Base-by-base conservation (phyloP, 2,797 vertebrate genomes). In the Pteronotus mesoamericanus region DNA sequence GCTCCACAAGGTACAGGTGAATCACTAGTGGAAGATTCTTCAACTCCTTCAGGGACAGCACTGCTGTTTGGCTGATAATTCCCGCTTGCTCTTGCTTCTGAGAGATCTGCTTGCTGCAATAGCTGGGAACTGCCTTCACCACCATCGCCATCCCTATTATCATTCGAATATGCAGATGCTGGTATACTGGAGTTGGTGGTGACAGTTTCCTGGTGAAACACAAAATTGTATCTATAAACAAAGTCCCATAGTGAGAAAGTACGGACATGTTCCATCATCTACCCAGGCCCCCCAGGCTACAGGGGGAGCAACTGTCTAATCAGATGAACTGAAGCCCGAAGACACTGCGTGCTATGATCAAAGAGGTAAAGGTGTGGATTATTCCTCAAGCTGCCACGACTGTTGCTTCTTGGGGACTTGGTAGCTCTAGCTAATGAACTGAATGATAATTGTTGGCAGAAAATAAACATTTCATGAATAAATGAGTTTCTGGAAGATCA, bases 191-290 rank as follows among this genome's bases (percentile, higher is more conserved):
- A 83, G 44, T 59, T 55, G 15, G 96, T 86, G 66, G 78, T 92
- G 44, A 22, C 51, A 95, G 57, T 4, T 88, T 87, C 64, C 64
- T 97, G 68, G 97, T 98, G 97, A 97, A 98, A 98, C n/a, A 98
- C 77, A 97, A 95, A 97, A 92, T 66, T 74, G 24, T 87, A 24
- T 92, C 5, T 88, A 66, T 82, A 51, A 96, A 89, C 48, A 53
- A 89, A 57, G 32, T 51, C 44, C 55, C 51, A 78, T 8, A 46
- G 11, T 57, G 39, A 88, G 68, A 86, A 94, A 86, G 42, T 37
- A 92, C 22, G 2, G 34, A 51, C 39, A 37, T 87, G 26, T 51
- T 51, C 77, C 19, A 84, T 48, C 34, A 75, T 57, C 18, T 66
- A 83, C 46, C 44, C 74, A 9, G 34, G 9, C 12, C 32, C 22